A percentile compares a stretch with the other conserved stretches of the same genome.
phyloP scores from a whole-genome alignment of 1,140 invertebrate genomes.

The Asbolus verrucosus region DNA sequence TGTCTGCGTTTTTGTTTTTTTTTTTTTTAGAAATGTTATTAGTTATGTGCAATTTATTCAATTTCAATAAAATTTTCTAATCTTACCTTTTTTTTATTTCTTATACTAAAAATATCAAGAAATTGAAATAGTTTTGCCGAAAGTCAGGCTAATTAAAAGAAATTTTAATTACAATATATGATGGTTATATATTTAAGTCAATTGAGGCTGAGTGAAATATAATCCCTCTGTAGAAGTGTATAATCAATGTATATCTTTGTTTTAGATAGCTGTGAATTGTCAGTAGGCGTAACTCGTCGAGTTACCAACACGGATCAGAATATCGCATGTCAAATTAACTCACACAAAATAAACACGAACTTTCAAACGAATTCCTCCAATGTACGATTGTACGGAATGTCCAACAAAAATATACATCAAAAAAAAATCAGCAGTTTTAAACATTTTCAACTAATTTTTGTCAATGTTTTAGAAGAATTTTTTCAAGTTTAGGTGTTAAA shows the following conservation, averaged over 20 bases:
- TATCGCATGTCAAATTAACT: slow-evolving; percentile 31
- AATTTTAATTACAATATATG: slow-evolving; percentile 18
- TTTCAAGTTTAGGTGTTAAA: too few species aligned
- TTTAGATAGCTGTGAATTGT: slow-evolving; percentile 36
- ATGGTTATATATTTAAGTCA: slow-evolving; percentile 9
- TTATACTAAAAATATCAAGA: too few species aligned
- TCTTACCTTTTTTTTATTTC: not conserved
- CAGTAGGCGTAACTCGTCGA: slow-evolving; percentile 38
- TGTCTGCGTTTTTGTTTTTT: slow-evolving; percentile 52
- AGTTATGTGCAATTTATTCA: slow-evolving; percentile 2
- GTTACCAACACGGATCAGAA: slow-evolving; percentile 30
- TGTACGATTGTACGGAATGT: not conserved
- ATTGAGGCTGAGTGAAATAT: slow-evolving; percentile 21
- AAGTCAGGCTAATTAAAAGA: not conserved
- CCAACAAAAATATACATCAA: not conserved
- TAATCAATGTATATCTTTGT: slow-evolving; percentile 43
- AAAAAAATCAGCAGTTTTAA: too few species aligned
- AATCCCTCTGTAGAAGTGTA: not conserved
- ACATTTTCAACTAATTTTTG: too few species aligned
- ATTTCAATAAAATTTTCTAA: slow-evolving; percentile 24
- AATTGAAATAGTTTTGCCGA: not conserved
- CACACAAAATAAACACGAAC: slow-evolving; percentile 14
- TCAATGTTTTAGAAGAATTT: too few species aligned
- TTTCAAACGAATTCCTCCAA: not conserved
- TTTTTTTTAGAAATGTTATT: slow-evolving; percentile 29